phyloP scores from a whole-genome alignment of 1,140 invertebrate genomes.

The Elymnias hypermnestra region DNA sequence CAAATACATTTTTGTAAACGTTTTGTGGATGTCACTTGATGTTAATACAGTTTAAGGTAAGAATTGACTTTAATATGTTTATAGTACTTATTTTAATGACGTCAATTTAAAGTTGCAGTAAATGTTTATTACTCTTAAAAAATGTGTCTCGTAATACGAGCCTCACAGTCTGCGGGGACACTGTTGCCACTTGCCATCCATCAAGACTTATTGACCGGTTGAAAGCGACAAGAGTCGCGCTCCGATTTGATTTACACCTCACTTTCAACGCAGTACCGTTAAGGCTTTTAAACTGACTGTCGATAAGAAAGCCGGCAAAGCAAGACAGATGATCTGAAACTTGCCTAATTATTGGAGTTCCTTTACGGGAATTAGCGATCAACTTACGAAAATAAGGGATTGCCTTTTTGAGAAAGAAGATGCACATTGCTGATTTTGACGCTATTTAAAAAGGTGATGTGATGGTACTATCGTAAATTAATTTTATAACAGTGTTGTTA shows the following conservation, averaged over 20 bases:
- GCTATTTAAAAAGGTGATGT: too few species aligned
- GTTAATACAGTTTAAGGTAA: too few species aligned
- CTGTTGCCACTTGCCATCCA: background rate
- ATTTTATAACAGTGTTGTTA: too few species aligned
- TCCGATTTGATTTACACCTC: slow-evolving; percentile 54
- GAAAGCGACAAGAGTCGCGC: slow-evolving; percentile 38
- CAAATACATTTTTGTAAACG: too few species aligned
- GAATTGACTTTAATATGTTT: too few species aligned
- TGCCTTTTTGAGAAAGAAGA: background rate
- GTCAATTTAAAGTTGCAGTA: too few species aligned
- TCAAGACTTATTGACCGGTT: slow-evolving; percentile 15
- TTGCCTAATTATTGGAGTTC: slow-evolving; percentile 39
- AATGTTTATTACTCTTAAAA: too few species aligned
- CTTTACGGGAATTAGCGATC: background rate
- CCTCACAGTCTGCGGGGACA: slow-evolving; percentile 1
- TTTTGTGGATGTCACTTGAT: too few species aligned
- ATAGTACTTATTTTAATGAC: too few species aligned
- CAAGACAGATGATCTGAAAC: slow-evolving; percentile 42
- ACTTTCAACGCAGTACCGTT: slow-evolving; percentile 63
- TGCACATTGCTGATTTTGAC: background rate
- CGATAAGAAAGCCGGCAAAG: slow-evolving; percentile 60
- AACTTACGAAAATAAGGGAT: slow-evolving; percentile 3
- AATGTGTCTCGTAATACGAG: background rate
- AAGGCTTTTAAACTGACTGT: slow-evolving; percentile 54
- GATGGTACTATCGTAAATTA: too few species aligned